A percentile compares a stretch with the other conserved stretches of the same genome.
These are phyloP conservation scores for Acyrthosiphon pisum DNA, from an alignment of 1,140 invertebrate genomes.

Conservation along the genomic window DNA sequence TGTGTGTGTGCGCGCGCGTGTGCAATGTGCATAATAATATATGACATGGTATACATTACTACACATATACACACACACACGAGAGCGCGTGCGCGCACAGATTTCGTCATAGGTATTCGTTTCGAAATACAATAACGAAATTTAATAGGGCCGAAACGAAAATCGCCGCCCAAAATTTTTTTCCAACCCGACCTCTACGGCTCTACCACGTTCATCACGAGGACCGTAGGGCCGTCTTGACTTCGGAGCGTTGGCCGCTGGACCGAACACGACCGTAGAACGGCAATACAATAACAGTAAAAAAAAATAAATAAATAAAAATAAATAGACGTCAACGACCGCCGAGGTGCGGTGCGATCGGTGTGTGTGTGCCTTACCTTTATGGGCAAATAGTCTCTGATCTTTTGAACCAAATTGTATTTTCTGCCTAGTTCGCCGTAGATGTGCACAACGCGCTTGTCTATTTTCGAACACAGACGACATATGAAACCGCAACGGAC, in stretches of 20 bases:
- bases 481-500: slow-evolving; percentile 80
- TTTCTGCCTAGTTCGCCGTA: slow-evolving; percentile 77
- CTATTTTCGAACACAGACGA: slow-evolving; percentile 81
- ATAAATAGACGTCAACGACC: neutral
- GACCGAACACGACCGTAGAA: neutral
- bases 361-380: slow-evolving; percentile 67
- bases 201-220: no score
- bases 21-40: slow-evolving; percentile 17
- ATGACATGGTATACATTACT: slow-evolving; percentile 34
- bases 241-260: neutral
- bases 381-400: slow-evolving; percentile 77
- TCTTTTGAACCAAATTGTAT: slow-evolving; percentile 75
- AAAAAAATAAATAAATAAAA: neutral
- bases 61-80: slow-evolving; percentile 19
- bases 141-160: slow-evolving; percentile 27
- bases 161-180: neutral
- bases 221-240: neutral
- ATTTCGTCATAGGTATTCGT: slow-evolving; percentile 48
- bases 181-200: neutral
- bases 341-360: no score
- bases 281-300: neutral
- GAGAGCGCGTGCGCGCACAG: neutral
- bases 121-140: slow-evolving; percentile 54
- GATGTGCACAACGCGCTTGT: slow-evolving; percentile 78
- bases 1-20: neutral